Percentiles rank a stretch among this genome's conserved stretches.
These are phyloP conservation scores for Manis javanica DNA, from an alignment of 2,797 vertebrate genomes.

Conservation along the genomic window DNA sequence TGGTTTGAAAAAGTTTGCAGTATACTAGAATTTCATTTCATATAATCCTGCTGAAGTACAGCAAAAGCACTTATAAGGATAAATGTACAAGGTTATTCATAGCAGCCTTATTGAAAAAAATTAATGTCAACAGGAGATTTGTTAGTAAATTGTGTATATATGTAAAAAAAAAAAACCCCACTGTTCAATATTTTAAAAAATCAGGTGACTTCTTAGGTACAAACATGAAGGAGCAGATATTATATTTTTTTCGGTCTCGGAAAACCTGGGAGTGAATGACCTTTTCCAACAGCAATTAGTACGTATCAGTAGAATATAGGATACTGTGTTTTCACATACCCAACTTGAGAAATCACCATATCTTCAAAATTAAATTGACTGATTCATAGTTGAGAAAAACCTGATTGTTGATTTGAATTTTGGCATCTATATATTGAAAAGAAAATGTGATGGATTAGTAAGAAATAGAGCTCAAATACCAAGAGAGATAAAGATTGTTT, in stretches of 20 bases:
- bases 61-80: background rate
- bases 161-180: background rate
- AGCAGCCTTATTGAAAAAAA: background rate
- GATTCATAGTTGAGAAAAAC: background rate
- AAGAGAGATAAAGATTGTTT: slow-evolving; percentile 75
- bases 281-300: background rate
- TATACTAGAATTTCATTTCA: background rate
- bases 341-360: background rate
- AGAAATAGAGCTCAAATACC: slow-evolving; percentile 23
- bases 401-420: slow-evolving; percentile 34
- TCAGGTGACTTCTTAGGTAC: background rate
- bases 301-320: background rate
- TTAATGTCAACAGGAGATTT: background rate
- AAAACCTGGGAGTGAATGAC: background rate
- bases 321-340: background rate
- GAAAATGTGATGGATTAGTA: background rate
- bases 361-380: slow-evolving; percentile 43
- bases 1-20: background rate
- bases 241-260: background rate
- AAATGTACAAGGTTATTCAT: background rate
- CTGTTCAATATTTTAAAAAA: background rate
- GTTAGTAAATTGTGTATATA: background rate
- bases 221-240: background rate
- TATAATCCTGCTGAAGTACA: background rate
- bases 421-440: background rate